Percentiles rank a stretch among this genome's conserved stretches.
Conservation (phyloP, 1,140 invertebrate species). For the Hyposmocoma kahamanoa region DNA sequence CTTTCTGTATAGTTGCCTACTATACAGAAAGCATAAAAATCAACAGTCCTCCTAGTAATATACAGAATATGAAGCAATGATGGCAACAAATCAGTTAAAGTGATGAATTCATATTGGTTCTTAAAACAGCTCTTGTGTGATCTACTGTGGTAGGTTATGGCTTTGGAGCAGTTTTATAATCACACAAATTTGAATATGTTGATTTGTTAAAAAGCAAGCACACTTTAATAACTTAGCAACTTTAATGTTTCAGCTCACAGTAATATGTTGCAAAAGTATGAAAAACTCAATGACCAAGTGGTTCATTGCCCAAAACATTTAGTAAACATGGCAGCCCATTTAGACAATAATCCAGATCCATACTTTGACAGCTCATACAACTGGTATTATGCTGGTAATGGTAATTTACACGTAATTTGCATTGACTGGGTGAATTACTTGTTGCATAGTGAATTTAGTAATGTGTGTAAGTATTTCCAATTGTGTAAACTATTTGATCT, state of each 20-base stretch:
- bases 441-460: constrained; percentile 46
- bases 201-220: background rate
- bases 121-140: too few relatives aligned
- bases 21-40: too few relatives aligned
- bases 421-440: constrained; percentile 42
- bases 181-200: background rate
- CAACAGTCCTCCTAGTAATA: too few relatives aligned
- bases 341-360: constrained; percentile 46
- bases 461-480: constrained; percentile 51
- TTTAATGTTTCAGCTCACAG: constrained; percentile 2
- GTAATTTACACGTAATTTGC: constrained; percentile 41
- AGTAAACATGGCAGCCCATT: constrained; percentile 42
- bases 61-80: too few relatives aligned
- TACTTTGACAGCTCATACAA: constrained; percentile 48
- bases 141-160: background rate
- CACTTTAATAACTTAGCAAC: constrained; percentile 3
- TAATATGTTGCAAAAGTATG: constrained; percentile 26
- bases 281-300: constrained; percentile 46
- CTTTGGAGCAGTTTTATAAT: background rate
- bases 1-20: too few relatives aligned
- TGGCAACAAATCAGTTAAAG: background rate
- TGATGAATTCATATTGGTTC: too few relatives aligned
- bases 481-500: too few relatives aligned
- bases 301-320: constrained; percentile 43
- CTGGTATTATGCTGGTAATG: constrained; percentile 60